Conservation (phyloP, 2,113 vertebrate genomes). For the Epinephelus fuscoguttatus region DNA sequence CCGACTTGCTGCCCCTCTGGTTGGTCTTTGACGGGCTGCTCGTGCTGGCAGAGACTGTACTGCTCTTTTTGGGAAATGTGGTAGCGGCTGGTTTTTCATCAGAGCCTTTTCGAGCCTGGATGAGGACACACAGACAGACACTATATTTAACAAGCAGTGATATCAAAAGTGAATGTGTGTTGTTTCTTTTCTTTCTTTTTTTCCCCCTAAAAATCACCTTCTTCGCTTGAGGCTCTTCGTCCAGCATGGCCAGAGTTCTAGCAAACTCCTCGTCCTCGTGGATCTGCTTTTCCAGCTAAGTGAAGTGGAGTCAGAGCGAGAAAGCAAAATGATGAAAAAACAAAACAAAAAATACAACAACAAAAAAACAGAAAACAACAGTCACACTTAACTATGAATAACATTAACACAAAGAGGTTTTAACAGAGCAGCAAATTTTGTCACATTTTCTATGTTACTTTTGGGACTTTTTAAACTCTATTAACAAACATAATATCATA, state of each 20-base stretch:
- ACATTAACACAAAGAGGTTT: background rate
- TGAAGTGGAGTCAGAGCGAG: background rate
- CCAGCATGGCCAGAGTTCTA: slow-evolving; percentile 92
- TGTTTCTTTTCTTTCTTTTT: background rate
- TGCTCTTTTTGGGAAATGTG: slow-evolving; percentile 70
- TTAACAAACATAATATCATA: background rate
- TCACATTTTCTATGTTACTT: background rate
- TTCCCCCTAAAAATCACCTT: slow-evolving; percentile 83
- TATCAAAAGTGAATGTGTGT: background rate
- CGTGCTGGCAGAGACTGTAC: slow-evolving; percentile 44
- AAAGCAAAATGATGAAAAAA: background rate
- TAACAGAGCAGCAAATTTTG: background rate
- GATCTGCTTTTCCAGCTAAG: slow-evolving; percentile 92
- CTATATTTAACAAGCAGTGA: background rate
- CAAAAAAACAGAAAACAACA: background rate
- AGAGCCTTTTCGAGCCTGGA: slow-evolving; percentile 85
- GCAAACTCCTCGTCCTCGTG: slow-evolving; percentile 98
- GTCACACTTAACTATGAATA: background rate
- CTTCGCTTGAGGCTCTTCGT: slow-evolving; percentile 89
- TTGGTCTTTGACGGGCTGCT: slow-evolving; percentile 48
- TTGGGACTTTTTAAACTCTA: background rate
- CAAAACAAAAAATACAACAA: no score
- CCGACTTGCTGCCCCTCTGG: background rate
- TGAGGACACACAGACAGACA: slow-evolving; percentile 8
- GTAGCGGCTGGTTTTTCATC: slow-evolving; percentile 72